Evolutionary conservation across 2,797 vertebrate genomes (phyloP).

Genomic region (Xerus rutilus): DNA sequence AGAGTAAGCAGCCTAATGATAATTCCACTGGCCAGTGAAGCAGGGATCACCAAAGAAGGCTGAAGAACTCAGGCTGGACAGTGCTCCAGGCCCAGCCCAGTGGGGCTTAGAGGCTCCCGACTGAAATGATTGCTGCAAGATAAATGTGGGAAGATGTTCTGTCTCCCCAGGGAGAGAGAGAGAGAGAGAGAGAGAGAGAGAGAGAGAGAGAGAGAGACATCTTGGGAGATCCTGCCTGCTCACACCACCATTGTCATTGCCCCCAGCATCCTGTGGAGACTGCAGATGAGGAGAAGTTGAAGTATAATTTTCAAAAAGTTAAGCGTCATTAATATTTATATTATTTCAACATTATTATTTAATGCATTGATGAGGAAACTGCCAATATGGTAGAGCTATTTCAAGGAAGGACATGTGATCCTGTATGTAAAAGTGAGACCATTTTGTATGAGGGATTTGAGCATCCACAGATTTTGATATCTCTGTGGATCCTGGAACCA

Average conservation of each 20-base stretch:
- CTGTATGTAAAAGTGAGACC: background rate
- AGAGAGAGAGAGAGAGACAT: background rate
- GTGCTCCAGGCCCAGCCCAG: background rate
- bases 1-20: background rate
- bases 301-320: background rate
- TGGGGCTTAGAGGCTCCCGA: background rate
- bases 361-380: background rate
- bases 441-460: background rate
- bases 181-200: background rate
- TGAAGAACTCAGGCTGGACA: background rate
- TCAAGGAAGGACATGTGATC: background rate
- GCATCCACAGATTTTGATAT: background rate
- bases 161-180: background rate
- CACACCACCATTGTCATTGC: too few species aligned
- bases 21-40: background rate
- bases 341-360: background rate
- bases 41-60: background rate
- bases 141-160: background rate
- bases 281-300: background rate
- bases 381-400: background rate
- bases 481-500: background rate
- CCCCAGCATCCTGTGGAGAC: background rate
- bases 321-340: background rate
- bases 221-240: background rate
- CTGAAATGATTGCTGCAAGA: background rate